Evolutionary conservation across 2,113 vertebrate species (phyloP), one percentile per base, ranked within the genome.

Genomic region (Centropus unirufus): DNA sequence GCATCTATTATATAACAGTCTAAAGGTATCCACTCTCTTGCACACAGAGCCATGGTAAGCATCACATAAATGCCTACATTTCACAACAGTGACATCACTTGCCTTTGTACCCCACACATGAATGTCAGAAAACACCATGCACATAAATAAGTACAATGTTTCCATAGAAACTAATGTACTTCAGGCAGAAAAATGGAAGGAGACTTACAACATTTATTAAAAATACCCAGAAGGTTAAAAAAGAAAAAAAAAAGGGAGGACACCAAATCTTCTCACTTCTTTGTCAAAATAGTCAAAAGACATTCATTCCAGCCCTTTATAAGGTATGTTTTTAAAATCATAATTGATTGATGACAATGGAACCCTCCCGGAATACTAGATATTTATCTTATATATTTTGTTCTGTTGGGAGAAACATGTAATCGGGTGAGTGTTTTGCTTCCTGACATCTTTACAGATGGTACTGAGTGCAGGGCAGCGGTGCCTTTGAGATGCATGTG

Each of bases 131-230:
- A 90, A 92, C 83, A 95, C 90, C 66, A 29, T 75, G 80, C 64
- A 80, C 77, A 9, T 63, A 95, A 92, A 89, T 75, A 87, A 91
- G 92, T 95, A 61, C 40, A 84, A 84, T 64, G 94, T 96, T 97
- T 96, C 96, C 94, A 96, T 96, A 94, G 93, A 94, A 97, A 96
- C 87, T 62, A 92, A 90, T 55, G 75, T 74, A 67, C 72, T 94
- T 88, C 68, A 92, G 89, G 66, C 83, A 94, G 83, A 84, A 95
- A 92, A 91, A 83, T 34, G 18, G 49, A 93, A 90, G 29, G 15
- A 93, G 90, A 36, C 54, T 75, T 93, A 75, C 34, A 97, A 86
- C 92, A 91, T 57, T 68, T 79, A 70, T 69, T 2, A 3, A n/a
- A 18, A 86, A 76, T 26, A 30, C 7, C 5, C 15, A 74, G 23